These are phyloP conservation scores for Oryzias celebensis DNA, from an alignment of 2,113 vertebrate species.

Conservation along the genomic window DNA sequence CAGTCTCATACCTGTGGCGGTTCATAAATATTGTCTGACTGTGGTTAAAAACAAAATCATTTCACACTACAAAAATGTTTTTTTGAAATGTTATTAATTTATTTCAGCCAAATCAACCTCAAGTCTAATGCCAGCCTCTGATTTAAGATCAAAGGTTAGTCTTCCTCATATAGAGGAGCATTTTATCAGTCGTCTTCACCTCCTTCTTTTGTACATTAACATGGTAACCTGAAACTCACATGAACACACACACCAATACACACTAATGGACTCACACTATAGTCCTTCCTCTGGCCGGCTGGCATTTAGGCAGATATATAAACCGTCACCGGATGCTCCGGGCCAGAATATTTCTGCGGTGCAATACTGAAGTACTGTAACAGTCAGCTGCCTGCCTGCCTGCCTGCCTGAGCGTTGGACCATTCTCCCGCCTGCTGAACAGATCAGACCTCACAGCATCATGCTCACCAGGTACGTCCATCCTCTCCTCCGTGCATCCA, in stretches of 20 bases:
- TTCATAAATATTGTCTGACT: too few species aligned
- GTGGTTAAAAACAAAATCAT: too few species aligned
- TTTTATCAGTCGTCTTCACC: slow-evolving; percentile 22
- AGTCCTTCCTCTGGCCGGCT: slow-evolving; percentile 32
- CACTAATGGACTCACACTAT: background rate
- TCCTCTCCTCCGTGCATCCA: background rate
- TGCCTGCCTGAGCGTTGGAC: slow-evolving; percentile 16
- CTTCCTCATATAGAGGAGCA: slow-evolving; percentile 8
- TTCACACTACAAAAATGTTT: background rate
- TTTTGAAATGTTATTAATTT: background rate
- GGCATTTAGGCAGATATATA: slow-evolving; percentile 64
- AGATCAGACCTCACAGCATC: slow-evolving; percentile 50
- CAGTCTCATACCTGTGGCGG: too few species aligned
- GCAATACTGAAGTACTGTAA: slow-evolving; percentile 26
- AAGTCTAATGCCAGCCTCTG: background rate
- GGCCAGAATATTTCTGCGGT: slow-evolving; percentile 28
- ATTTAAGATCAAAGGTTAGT: background rate
- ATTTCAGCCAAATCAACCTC: background rate
- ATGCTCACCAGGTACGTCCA: slow-evolving; percentile 74
- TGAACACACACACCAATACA: slow-evolving; percentile 9
- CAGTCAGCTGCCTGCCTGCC: slow-evolving; percentile 13
- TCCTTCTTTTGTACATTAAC: slow-evolving; percentile 4
- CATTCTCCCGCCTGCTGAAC: slow-evolving; percentile 29
- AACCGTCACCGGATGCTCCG: slow-evolving; percentile 14
- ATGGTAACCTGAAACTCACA: slow-evolving; percentile 32